phyloP scores from a whole-genome alignment of 2,113 vertebrate genomes.

The Isichthys henryi region DNA sequence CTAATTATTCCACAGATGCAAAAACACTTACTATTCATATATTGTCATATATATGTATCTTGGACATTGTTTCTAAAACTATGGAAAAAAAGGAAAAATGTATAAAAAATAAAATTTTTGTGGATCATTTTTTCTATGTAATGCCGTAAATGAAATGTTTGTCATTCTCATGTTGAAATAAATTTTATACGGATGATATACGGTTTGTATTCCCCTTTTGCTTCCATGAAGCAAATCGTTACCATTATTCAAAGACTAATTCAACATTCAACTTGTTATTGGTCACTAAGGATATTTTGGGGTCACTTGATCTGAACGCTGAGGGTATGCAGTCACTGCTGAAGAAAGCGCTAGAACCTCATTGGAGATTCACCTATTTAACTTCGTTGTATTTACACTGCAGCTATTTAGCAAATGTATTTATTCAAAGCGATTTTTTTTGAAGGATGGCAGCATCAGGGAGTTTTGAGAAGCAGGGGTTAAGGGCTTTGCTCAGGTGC shows the following conservation, averaged over 20 bases:
- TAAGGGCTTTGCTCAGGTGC: not conserved
- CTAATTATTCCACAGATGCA: conserved; percentile 6
- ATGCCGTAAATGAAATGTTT: conserved; percentile 17
- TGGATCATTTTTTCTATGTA: conserved; percentile 22
- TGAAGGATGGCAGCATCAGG: not conserved
- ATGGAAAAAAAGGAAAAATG: conserved; percentile 13
- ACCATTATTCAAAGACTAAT: not conserved
- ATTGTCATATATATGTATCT: conserved; percentile 23
- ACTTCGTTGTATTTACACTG: not conserved
- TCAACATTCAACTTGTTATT: not conserved
- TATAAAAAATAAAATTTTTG: conserved; percentile 18
- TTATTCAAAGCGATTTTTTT: not conserved
- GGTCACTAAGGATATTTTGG: not conserved
- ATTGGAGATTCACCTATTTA: not conserved
- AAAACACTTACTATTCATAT: conserved; percentile 13
- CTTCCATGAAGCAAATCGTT: not conserved
- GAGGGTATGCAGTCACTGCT: not conserved
- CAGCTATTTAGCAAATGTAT: not conserved
- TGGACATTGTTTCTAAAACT: conserved; percentile 4
- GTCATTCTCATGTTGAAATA: conserved; percentile 37
- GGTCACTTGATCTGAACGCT: not conserved
- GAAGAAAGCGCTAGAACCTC: not conserved
- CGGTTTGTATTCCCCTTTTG: not conserved
- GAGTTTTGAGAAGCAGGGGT: not conserved
- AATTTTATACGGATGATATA: conserved; percentile 25